Conservation (phyloP, 2,888 invertebrate genomes). For the Phyto melanocephala region DNA sequence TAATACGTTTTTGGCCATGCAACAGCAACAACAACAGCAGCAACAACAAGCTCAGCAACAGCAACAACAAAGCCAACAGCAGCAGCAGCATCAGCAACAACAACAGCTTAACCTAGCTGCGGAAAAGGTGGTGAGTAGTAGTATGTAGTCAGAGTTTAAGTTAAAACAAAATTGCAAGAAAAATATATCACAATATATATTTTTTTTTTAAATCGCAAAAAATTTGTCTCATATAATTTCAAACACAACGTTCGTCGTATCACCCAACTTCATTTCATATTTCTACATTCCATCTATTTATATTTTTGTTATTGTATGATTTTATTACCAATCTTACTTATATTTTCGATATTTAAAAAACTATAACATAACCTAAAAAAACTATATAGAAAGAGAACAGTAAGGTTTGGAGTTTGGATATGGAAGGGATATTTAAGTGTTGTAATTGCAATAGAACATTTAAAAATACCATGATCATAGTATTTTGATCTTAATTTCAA, state of each 20-base stretch:
- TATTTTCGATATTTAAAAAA: too few relatives aligned
- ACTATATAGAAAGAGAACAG: slow-evolving; percentile 31
- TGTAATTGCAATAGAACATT: too few relatives aligned
- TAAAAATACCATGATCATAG: too few relatives aligned
- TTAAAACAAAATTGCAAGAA: slow-evolving; percentile 6
- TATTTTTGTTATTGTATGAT: neutral
- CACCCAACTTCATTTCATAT: neutral
- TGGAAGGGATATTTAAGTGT: too few relatives aligned
- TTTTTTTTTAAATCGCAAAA: too few relatives aligned
- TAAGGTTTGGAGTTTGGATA: slow-evolving; percentile 7
- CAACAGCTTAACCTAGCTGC: slow-evolving; percentile 75
- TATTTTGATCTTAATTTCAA: too few relatives aligned
- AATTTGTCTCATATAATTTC: neutral
- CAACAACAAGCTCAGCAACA: slow-evolving; percentile 78
- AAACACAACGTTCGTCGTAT: too few relatives aligned
- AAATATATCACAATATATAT: neutral
- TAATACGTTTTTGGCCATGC: slow-evolving; percentile 77
- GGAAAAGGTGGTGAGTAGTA: slow-evolving; percentile 78
- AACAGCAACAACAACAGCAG: slow-evolving; percentile 75
- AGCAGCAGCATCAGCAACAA: slow-evolving; percentile 72
- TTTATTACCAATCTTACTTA: too few relatives aligned
- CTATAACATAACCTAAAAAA: neutral
- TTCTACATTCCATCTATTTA: neutral
- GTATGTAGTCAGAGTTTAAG: slow-evolving; percentile 64
- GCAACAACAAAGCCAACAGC: slow-evolving; percentile 77